A percentile compares a stretch with the other conserved stretches of the same genome.
Evolutionary conservation across 2,888 invertebrate genomes (phyloP).

Genomic region (Siphonodentalium dalli): DNA sequence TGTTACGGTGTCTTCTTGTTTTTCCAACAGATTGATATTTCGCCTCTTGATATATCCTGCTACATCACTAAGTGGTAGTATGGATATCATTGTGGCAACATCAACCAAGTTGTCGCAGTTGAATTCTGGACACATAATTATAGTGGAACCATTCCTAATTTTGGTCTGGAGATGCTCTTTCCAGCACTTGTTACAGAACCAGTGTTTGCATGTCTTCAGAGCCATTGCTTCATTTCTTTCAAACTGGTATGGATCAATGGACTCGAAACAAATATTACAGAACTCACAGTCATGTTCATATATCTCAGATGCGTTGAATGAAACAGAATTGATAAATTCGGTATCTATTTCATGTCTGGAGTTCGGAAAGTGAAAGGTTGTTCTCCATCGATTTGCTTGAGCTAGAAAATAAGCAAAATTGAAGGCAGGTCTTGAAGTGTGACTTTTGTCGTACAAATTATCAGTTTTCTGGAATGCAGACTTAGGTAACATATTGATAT

Average conservation of each 20-base stretch:
- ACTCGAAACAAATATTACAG: constrained; percentile 38
- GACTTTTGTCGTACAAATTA: too few relatives aligned
- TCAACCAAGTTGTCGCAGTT: constrained; percentile 31
- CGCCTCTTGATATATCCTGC: constrained; percentile 19
- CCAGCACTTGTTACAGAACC: constrained; percentile 45
- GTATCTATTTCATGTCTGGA: too few relatives aligned
- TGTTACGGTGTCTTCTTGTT: constrained; percentile 6
- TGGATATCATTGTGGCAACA: constrained; percentile 21
- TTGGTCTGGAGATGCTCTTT: constrained; percentile 26
- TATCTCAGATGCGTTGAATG: too few relatives aligned
- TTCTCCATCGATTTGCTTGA: too few relatives aligned
- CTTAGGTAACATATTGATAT: too few relatives aligned
- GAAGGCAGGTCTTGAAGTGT: too few relatives aligned
- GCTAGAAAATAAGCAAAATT: too few relatives aligned
- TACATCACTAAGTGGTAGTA: constrained; percentile 23
- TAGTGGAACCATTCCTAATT: constrained; percentile 16
- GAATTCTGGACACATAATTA: constrained; percentile 36
- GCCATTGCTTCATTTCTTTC: constrained; percentile 23
- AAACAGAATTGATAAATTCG: too few relatives aligned
- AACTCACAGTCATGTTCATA: too few relatives aligned
- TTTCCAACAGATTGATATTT: constrained; percentile 31
- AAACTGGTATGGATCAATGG: constrained; percentile 3
- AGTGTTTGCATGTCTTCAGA: constrained; percentile 35
- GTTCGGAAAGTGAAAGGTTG: too few relatives aligned
- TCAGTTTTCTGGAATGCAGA: too few relatives aligned